These are phyloP conservation scores for Zaprionus capensis DNA, from an alignment of 1,140 invertebrate species.

Conservation along the genomic window DNA sequence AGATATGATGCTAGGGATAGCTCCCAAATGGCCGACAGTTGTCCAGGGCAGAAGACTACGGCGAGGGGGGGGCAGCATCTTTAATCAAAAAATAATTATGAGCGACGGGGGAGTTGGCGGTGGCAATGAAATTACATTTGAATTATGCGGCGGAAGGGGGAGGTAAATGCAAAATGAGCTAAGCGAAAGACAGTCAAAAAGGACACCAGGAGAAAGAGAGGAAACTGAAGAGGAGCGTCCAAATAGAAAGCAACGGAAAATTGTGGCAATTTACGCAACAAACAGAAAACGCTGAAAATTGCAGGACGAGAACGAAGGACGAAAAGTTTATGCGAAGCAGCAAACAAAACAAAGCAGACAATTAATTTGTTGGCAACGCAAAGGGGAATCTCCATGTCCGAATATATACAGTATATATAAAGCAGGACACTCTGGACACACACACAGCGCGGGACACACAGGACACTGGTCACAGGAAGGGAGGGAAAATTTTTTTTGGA, in stretches of 20 bases:
- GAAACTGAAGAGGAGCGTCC: constrained; percentile 25
- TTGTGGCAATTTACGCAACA: constrained; percentile 67
- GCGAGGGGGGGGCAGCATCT: constrained; percentile 40
- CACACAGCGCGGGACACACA: constrained; percentile 7
- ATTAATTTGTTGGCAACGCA: constrained; percentile 76
- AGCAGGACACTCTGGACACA: constrained; percentile 17
- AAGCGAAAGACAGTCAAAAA: constrained; percentile 54
- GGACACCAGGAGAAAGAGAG: constrained; percentile 7
- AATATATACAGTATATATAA: constrained; percentile 8
- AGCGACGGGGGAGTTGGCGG: constrained; percentile 58
- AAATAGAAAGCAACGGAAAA: constrained; percentile 48
- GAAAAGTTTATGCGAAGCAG: constrained; percentile 67
- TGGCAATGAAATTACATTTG: constrained; percentile 73
- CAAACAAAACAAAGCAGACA: constrained; percentile 62
- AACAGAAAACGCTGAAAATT: constrained; percentile 66
- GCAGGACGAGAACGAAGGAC: constrained; percentile 34
- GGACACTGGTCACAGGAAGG: constrained; percentile 41
- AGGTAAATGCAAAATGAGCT: constrained; percentile 56
- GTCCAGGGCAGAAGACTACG: not conserved
- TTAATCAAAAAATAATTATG: constrained; percentile 82
- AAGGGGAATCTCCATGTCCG: constrained; percentile 13
- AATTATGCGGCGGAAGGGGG: constrained; percentile 62
- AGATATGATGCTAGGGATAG: constrained; percentile 19
- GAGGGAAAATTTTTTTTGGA: no score
- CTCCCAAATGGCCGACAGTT: constrained; percentile 33